Conservation (phyloP, 2,797 vertebrate species). For the Picus viridis region DNA sequence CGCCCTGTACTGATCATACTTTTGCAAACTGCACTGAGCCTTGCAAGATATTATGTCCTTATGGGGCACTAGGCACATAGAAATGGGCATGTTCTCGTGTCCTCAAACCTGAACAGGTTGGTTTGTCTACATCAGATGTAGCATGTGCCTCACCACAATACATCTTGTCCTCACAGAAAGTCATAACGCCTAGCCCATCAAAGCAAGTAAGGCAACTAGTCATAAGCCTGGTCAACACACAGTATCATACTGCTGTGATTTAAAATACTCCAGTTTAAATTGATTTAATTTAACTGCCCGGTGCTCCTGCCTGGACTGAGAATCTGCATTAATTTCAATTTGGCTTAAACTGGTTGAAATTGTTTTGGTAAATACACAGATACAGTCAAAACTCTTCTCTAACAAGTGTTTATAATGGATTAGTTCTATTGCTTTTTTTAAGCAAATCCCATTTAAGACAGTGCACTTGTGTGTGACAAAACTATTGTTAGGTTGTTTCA, state of each 20-base stretch:
- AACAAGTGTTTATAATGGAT: constrained; percentile 60
- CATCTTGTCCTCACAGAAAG: background rate
- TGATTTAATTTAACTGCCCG: constrained; percentile 37
- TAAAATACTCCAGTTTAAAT: background rate
- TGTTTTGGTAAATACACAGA: constrained; percentile 53
- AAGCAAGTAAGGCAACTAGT: background rate
- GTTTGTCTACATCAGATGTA: background rate
- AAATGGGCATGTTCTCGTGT: background rate
- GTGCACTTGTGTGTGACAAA: constrained; percentile 19
- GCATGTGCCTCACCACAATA: background rate
- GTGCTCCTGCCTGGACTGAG: background rate
- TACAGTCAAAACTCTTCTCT: constrained; percentile 25
- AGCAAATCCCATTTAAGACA: constrained; percentile 50
- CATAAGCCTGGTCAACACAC: background rate
- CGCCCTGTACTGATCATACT: background rate
- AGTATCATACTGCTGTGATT: background rate
- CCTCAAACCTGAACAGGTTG: background rate
- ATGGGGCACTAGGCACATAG: background rate
- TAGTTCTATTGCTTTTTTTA: constrained; percentile 48
- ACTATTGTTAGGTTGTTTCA: constrained; percentile 44
- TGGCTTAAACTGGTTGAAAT: constrained; percentile 30
- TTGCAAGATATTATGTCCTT: background rate
- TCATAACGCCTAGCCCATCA: background rate
- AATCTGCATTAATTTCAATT: constrained; percentile 30
- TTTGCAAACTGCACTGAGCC: background rate